Base-by-base conservation (phyloP, 2,113 vertebrate genomes). In the Pongo pygmaeus region DNA sequence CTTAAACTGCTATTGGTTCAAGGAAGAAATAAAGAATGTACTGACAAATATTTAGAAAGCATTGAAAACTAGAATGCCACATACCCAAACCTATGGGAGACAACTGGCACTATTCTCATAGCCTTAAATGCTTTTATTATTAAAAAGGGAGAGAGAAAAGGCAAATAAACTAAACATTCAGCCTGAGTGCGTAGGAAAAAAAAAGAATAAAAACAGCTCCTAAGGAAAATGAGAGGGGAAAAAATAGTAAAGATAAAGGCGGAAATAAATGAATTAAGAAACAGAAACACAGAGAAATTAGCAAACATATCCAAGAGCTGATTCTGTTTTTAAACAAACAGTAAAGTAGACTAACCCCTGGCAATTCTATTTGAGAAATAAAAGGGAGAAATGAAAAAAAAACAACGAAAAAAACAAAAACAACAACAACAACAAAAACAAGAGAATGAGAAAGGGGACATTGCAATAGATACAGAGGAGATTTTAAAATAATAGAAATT, bases 191-290 rank as follows among this genome's bases (percentile, higher is more conserved):
- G 91, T 69, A 84, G 69, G 8, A 18, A 83, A 61, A 69, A 69
- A 59, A 70, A 50, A 87, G 30, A 50, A 94, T 77, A 18, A 91
- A 93, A 94, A 77, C 55, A 84, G 75, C 38, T 92, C 86, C 96
- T 90, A 43, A 94, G 80, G 97, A 93, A 97, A 93, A 46, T 0
- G 2, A 10, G 43, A 84, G 83, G 55, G 55, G 6, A 14, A 67
- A 57, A 69, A 93, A 67, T 38, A 95, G 67, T 75, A 57, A 97
- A 80, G 64, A 96, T 88, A 94, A 95, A 96, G 77, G 88, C 91
- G 79, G 57, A 97, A 97, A 92, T 97, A 91, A 96, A 92, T 84
- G 74, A 97, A 92, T 96, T 94, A 93, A 61, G 93, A 93, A 97
- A 90, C n/a, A n/a, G 86, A 86, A 96, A 90, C 55, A 52, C 84